These are phyloP conservation scores for Alauda arvensis DNA, from an alignment of 2,797 vertebrate species.

Conservation along the genomic window DNA sequence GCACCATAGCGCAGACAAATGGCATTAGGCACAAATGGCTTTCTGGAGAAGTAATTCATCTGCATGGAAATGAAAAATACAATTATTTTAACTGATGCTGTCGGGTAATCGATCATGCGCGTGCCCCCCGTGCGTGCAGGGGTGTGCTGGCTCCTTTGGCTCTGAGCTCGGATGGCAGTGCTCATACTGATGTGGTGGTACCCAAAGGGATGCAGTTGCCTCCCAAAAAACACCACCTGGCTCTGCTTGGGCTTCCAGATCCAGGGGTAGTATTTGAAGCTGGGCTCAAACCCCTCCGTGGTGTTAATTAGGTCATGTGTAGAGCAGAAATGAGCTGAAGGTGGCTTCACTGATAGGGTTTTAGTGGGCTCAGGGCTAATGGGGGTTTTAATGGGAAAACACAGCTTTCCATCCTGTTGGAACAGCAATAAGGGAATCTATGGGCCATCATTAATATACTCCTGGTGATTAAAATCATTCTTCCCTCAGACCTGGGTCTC, in stretches of 20 bases:
- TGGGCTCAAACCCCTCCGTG: background rate
- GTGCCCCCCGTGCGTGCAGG: rapidly evolving
- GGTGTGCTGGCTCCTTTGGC: background rate
- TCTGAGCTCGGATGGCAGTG: rapidly evolving
- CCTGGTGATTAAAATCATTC: slow-evolving; percentile 69
- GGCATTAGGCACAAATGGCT: slow-evolving; percentile 49
- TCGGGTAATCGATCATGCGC: background rate
- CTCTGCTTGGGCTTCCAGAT: background rate
- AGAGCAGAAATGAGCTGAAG: slow-evolving; percentile 14
- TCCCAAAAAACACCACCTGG: background rate
- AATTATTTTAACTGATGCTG: slow-evolving; percentile 43
- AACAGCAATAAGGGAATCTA: slow-evolving; percentile 65
- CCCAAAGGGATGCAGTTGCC: rapidly evolving
- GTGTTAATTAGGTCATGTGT: background rate
- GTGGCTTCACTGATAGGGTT: slow-evolving; percentile 38
- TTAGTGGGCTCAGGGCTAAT: slow-evolving; percentile 64
- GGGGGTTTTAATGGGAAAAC: slow-evolving; percentile 70
- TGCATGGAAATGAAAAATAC: slow-evolving; percentile 51
- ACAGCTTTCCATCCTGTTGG: slow-evolving; percentile 60
- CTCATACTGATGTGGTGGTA: background rate
- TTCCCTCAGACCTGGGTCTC: slow-evolving; percentile 42
- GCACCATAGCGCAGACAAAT: slow-evolving; percentile 34
- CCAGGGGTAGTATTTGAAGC: background rate
- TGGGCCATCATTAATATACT: slow-evolving; percentile 66
- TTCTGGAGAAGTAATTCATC: slow-evolving; percentile 54